Percentiles rank a stretch among this genome's conserved stretches.
Evolutionary conservation across 2,888 invertebrate species (phyloP).

Genomic region (Bombyx huttoni): DNA sequence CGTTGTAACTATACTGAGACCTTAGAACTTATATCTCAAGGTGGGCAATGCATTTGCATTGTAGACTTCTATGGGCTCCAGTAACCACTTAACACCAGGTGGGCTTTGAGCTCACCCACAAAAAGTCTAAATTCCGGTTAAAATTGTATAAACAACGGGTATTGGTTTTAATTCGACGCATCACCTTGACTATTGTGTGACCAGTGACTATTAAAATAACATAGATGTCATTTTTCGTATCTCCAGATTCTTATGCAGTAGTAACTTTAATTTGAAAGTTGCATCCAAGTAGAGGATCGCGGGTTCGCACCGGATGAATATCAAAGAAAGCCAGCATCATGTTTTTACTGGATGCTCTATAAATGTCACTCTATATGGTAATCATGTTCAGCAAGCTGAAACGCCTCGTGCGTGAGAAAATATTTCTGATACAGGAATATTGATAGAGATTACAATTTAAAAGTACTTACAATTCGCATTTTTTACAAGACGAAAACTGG

Average conservation of each 20-base stretch:
- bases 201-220: background rate
- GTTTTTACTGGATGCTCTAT: slow-evolving; percentile 28
- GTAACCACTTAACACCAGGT: too few relatives aligned
- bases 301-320: background rate
- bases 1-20: too few relatives aligned
- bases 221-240: background rate
- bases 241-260: background rate
- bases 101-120: too few relatives aligned
- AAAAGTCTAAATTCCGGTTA: background rate
- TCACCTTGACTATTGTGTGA: too few relatives aligned
- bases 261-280: background rate
- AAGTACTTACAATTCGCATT: too few relatives aligned
- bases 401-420: background rate
- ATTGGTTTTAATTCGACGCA: too few relatives aligned
- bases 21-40: too few relatives aligned
- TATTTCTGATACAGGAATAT: too few relatives aligned
- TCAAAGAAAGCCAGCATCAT: slow-evolving; percentile 10
- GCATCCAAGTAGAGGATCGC: background rate
- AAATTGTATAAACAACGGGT: background rate
- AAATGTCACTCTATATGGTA: slow-evolving; percentile 43
- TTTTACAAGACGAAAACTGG: too few relatives aligned
- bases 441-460: too few relatives aligned
- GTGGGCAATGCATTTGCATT: too few relatives aligned
- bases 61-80: too few relatives aligned
- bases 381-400: slow-evolving; percentile 10